These are phyloP conservation scores for Microtus oregoni DNA, from an alignment of 2,113 vertebrate genomes.

Conservation along the genomic window DNA sequence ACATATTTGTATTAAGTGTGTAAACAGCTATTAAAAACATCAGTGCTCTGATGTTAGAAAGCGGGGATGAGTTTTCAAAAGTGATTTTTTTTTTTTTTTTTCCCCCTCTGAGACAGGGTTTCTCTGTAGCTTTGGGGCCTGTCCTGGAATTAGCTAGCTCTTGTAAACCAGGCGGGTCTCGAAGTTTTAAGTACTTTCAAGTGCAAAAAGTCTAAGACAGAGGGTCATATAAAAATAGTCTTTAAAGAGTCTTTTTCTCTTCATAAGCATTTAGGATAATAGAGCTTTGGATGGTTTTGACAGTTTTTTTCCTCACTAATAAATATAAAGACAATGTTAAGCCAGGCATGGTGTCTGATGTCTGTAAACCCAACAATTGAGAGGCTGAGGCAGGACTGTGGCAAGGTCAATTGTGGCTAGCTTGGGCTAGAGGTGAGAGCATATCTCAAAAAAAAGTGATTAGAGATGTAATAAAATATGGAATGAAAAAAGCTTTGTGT, in stretches of 20 bases:
- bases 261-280: background rate
- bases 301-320: background rate
- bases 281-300: background rate
- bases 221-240: background rate
- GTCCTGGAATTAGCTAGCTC: too few species aligned
- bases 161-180: too few species aligned
- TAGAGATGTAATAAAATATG: background rate
- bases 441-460: background rate
- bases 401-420: background rate
- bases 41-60: background rate
- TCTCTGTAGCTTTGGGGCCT: too few species aligned
- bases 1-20: background rate
- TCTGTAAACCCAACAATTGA: background rate
- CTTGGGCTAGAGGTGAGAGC: background rate
- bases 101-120: too few species aligned
- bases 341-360: background rate
- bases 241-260: background rate
- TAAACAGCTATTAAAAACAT: background rate
- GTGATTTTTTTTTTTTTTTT: background rate
- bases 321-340: background rate
- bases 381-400: background rate
- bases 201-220: background rate
- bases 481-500: constrained; percentile 7
- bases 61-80: constrained; percentile 30
- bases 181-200: background rate